Base-by-base conservation (phyloP, 2,888 invertebrate genomes). In the Mesorhabditis spiculigera region DNA sequence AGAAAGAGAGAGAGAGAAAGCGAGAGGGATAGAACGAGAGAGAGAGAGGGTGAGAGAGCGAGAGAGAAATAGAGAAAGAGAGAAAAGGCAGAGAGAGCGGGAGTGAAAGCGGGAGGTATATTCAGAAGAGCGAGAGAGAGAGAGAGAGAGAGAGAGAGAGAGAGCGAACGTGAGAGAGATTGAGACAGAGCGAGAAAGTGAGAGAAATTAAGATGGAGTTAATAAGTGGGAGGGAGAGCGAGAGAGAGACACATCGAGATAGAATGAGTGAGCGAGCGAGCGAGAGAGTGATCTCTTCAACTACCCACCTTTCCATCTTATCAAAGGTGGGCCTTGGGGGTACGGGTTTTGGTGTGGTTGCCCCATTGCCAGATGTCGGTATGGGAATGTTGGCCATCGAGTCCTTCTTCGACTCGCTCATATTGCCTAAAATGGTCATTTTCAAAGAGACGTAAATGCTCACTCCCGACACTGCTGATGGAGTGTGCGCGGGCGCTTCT, bases 251-350 rank as follows among this genome's bases (percentile, higher is more conserved):
- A 45, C 43, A 16, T 5, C 28, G 28, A 66, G 58, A 28, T 28
- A 28, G 28, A 28, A 28, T 28, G 28, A 28, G 28, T 28, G 28
- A 28, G 28, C 63, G 41, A 16, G 41, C 41, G 41, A 28, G 66
- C 16, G 70, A 63, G 42, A 64, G 70, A 4, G 67, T 62, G 5
- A 67, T 70, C 41, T 50, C 67, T 6, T 62, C 63, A 5, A 67
- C 67, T 43, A 70, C 63, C 62, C 74, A 76, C 65, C 78, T 67
- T 63, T 79, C 78, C 58, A 79, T 63, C 71, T 76, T 79, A 63
- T 79, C 79, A 62, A 79, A 79, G 4, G 79, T 79, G 13, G 79
- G 73, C 61, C 75, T 68, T 4, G 78, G 75, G 5, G 71, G 71
- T 5, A 68, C n/a, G 16, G 75, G 73, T 6, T 71, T 61, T 0